Conservation (phyloP, 2,113 vertebrate genomes). For the Columbina picui region DNA sequence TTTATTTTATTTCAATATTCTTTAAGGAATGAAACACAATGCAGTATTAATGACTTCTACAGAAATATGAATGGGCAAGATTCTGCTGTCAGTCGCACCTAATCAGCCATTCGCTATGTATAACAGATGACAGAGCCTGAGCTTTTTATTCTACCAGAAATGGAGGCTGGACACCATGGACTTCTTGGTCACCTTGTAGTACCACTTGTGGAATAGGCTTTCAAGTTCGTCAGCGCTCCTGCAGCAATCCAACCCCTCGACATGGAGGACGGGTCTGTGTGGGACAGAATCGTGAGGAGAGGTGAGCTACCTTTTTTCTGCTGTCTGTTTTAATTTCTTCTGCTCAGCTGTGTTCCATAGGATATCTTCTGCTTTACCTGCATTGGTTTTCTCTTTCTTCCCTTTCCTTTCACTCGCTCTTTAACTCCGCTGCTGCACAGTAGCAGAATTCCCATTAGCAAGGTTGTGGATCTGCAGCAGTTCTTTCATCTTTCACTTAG, state of each 20-base stretch:
- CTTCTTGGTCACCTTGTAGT: constrained; percentile 94
- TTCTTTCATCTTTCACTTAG: background rate
- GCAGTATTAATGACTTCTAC: constrained; percentile 13
- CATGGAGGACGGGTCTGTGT: constrained; percentile 95
- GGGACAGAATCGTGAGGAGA: constrained; percentile 96
- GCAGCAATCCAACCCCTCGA: constrained; percentile 94
- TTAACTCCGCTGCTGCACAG: background rate
- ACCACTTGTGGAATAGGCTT: constrained; percentile 97
- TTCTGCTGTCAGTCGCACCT: background rate
- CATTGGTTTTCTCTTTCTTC: background rate
- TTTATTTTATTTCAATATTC: background rate
- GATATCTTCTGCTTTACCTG: background rate
- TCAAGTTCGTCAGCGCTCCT: constrained; percentile 95
- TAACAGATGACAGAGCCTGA: constrained; percentile 65
- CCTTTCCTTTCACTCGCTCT: background rate
- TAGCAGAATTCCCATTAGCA: background rate
- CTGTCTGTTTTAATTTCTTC: background rate
- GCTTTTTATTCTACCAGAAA: constrained; percentile 81
- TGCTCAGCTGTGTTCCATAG: background rate
- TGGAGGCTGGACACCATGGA: constrained; percentile 97
- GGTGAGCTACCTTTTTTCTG: constrained; percentile 60
- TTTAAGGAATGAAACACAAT: background rate
- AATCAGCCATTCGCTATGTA: constrained; percentile 14
- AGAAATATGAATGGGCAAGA: background rate
- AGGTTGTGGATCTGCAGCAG: background rate